Conservation (phyloP, 1,140 invertebrate genomes). For the Chrysoperla carnea region DNA sequence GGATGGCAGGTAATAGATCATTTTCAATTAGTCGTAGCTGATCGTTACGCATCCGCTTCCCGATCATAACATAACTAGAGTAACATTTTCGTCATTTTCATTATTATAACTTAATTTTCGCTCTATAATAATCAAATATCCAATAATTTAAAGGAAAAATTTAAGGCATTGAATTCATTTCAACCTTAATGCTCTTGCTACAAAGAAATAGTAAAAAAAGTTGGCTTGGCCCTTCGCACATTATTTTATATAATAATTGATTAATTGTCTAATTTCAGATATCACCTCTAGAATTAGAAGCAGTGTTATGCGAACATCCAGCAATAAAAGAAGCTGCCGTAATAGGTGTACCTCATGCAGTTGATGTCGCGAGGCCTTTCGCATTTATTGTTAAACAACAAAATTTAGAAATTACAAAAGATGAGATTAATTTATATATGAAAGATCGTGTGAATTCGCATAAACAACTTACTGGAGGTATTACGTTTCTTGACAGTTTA, state of each 20-base stretch:
- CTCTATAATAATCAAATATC: too few species aligned
- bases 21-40: neutral
- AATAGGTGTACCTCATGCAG: conserved; percentile 37
- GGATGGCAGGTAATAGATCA: conserved; percentile 23
- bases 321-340: conserved; percentile 44
- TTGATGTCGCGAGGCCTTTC: conserved; percentile 36
- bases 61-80: too few species aligned
- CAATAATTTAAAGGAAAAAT: too few species aligned
- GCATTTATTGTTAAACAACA: conserved; percentile 36
- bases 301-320: conserved; percentile 36
- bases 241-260: neutral
- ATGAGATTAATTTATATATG: conserved; percentile 24
- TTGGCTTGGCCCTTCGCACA: too few species aligned
- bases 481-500: conserved; percentile 22
- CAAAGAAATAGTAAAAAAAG: too few species aligned
- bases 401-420: conserved; percentile 17
- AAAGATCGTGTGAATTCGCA: conserved; percentile 4
- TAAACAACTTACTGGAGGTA: conserved; percentile 22
- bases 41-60: neutral
- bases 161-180: too few species aligned
- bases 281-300: conserved; percentile 35
- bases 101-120: too few species aligned
- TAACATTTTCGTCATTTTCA: too few species aligned
- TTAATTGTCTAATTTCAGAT: conserved; percentile 14
- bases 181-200: too few species aligned